A percentile compares a stretch with the other conserved stretches of the same genome.
phyloP scores from a whole-genome alignment of 2,888 invertebrate species.

The Emesis furor region DNA sequence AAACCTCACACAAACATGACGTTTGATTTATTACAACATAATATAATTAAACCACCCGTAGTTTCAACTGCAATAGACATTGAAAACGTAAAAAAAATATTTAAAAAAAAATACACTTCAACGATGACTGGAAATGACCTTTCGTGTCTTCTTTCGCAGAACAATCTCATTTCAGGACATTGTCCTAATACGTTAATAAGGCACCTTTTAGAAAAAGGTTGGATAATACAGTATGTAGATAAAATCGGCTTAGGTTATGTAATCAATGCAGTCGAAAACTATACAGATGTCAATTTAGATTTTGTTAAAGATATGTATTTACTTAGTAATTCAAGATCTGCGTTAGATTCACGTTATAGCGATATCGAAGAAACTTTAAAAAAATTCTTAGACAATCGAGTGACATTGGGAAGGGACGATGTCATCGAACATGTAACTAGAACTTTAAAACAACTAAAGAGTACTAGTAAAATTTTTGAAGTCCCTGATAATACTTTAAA shows the following conservation, averaged over 20 bases:
- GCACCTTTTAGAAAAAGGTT: neutral
- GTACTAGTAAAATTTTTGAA: constrained; percentile 18
- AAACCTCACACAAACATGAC: constrained; percentile 19
- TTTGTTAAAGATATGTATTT: neutral
- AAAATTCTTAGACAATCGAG: constrained; percentile 16
- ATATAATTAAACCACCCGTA: constrained; percentile 12
- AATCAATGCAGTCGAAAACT: neutral
- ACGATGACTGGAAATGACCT: constrained; percentile 11
- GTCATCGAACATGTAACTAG: constrained; percentile 13
- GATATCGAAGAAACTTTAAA: constrained; percentile 25
- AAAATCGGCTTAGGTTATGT: neutral
- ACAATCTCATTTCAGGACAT: neutral
- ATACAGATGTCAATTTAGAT: neutral
- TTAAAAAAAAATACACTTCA: constrained; percentile 19
- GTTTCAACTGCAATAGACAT: neutral
- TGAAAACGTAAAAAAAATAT: neutral
- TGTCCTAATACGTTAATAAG: neutral
- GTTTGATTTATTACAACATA: constrained; percentile 25
- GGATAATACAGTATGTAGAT: neutral
- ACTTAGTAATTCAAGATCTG: neutral
- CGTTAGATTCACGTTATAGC: neutral
- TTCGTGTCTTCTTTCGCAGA: neutral
- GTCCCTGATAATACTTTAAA: constrained; percentile 36
- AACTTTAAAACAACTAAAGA: constrained; percentile 11
- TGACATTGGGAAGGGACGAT: constrained; percentile 26